Evolutionary conservation across 1,140 invertebrate genomes (phyloP).

Genomic region (Archegozetes longisetosus): DNA sequence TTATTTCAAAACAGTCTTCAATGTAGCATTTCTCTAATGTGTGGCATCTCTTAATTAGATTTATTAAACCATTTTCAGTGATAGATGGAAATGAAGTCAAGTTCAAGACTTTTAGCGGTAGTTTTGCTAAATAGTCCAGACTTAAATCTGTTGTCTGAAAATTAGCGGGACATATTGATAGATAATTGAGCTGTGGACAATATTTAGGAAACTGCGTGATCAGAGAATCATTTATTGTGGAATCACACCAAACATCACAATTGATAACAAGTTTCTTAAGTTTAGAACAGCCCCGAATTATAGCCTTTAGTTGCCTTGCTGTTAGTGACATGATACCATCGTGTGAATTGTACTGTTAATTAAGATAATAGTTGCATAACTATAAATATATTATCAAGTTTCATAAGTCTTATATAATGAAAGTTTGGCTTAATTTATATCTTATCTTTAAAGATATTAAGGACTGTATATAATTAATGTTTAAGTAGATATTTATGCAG

Average conservation of each 20-base stretch:
- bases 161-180: slow-evolving; percentile 1
- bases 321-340: neutral
- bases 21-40: neutral
- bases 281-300: neutral
- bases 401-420: neutral
- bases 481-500: too few relatives aligned
- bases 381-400: neutral
- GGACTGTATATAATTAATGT: too few relatives aligned
- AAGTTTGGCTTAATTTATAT: neutral
- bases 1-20: slow-evolving; percentile 8
- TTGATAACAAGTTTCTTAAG: neutral
- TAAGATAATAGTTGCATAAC: neutral
- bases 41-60: neutral
- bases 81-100: neutral
- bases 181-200: neutral
- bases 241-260: slow-evolving; percentile 7
- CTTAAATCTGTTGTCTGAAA: neutral
- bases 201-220: neutral
- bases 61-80: neutral
- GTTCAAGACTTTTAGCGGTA: neutral
- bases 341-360: slow-evolving; percentile 6
- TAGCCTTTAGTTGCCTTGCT: neutral
- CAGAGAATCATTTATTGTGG: slow-evolving; percentile 1
- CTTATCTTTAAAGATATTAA: too few relatives aligned
- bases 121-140: neutral